Percentiles rank a stretch among this genome's conserved stretches.
Conservation (phyloP, 2,888 invertebrate species). For the Drosophila affinis region DNA sequence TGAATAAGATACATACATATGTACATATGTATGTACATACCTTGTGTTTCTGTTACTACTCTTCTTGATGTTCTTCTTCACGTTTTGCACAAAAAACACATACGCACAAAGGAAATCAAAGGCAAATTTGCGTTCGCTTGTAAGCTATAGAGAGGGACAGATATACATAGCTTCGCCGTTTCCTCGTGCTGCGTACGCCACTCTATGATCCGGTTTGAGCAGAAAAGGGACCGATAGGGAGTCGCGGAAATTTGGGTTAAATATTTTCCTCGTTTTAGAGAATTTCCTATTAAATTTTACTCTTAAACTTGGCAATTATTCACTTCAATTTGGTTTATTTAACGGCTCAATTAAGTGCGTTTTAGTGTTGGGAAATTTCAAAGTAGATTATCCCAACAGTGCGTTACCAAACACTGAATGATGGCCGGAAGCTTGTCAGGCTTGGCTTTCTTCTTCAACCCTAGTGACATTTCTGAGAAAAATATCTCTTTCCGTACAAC, state of each 20-base stretch:
- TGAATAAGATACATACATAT: no score
- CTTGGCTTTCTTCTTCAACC: neutral
- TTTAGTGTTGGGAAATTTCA: neutral
- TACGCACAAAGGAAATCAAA: neutral
- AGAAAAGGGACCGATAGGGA: no score
- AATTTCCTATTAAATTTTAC: neutral
- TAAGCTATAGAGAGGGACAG: neutral
- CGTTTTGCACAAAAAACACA: neutral
- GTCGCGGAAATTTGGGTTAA: no score
- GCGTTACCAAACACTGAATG: neutral
- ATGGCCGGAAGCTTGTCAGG: neutral
- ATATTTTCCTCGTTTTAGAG: no score
- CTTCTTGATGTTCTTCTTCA: neutral
- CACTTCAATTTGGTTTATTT: neutral
- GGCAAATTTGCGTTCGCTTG: neutral
- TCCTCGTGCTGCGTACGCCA: neutral
- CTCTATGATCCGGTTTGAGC: no score
- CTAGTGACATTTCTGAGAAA: neutral
- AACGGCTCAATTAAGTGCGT: neutral
- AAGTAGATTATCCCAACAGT: neutral
- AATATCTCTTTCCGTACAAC: neutral
- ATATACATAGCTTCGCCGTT: neutral
- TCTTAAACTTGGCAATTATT: no score
- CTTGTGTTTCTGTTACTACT: neutral
- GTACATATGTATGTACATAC: no score